A percentile compares a stretch with the other conserved stretches of the same genome.
Conservation (phyloP, 2,888 invertebrate genomes). For the Synanthedon tipuliformis region DNA sequence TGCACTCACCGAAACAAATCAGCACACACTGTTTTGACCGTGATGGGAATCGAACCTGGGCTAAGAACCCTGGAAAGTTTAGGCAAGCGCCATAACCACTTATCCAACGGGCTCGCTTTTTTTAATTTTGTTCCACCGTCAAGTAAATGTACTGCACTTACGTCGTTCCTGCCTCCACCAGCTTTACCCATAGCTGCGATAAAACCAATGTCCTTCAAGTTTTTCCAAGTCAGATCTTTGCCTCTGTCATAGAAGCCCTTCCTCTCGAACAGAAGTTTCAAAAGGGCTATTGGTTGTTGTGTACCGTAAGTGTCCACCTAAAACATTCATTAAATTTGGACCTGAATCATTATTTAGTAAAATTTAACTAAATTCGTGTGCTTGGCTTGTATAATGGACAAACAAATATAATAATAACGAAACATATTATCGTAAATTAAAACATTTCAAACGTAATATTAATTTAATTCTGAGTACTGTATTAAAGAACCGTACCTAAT, state of each 20-base stretch:
- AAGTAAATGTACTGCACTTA: conserved; percentile 16
- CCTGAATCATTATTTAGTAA: neutral
- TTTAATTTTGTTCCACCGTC: neutral
- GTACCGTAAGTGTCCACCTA: conserved; percentile 86
- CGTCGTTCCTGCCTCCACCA: conserved; percentile 88
- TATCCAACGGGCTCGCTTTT: no score
- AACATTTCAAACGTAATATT: no score
- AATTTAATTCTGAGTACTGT: no score
- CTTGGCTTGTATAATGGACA: no score
- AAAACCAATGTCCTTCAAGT: conserved; percentile 84
- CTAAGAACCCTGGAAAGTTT: no score
- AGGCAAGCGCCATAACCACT: no score
- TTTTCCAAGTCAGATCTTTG: conserved; percentile 91
- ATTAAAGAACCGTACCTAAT: no score
- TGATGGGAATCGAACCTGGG: no score
- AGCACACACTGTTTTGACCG: no score
- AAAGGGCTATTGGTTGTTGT: conserved; percentile 91
- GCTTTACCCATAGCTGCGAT: conserved; percentile 88
- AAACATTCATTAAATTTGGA: neutral
- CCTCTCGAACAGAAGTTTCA: conserved; percentile 90
- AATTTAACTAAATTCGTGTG: neutral
- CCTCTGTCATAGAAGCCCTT: conserved; percentile 91
- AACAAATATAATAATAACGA: no score
- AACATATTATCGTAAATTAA: no score
- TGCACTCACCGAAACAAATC: no score